Evolutionary conservation across 1,140 invertebrate genomes (phyloP).

Genomic region (Oscheius sp.): DNA sequence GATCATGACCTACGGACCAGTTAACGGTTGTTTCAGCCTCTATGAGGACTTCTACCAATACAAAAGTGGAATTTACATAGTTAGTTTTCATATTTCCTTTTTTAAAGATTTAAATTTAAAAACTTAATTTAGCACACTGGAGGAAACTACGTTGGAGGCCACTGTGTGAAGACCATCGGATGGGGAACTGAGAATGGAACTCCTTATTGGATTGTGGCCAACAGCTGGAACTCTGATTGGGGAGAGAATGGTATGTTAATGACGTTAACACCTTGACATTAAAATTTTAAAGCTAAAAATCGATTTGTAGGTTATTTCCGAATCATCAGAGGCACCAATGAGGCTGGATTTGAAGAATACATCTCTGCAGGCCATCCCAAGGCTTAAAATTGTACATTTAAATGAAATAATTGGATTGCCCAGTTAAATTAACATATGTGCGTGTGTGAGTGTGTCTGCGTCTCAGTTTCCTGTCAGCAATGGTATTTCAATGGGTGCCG

Average conservation of each 20-base stretch:
- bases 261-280: too few relatives aligned
- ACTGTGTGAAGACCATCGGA: constrained; percentile 5
- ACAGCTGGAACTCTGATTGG: not conserved
- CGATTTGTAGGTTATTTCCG: not conserved
- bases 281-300: too few relatives aligned
- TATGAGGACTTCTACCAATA: not conserved
- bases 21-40: not conserved
- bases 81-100: not conserved
- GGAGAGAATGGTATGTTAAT: not conserved
- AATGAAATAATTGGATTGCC: too few relatives aligned
- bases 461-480: too few relatives aligned
- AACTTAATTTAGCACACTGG: not conserved
- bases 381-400: too few relatives aligned
- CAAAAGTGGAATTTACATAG: not conserved
- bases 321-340: not conserved
- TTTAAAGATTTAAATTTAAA: too few relatives aligned
- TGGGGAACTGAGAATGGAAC: constrained; percentile 1
- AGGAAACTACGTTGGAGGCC: not conserved
- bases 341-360: not conserved
- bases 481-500: too few relatives aligned
- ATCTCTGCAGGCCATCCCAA: not conserved
- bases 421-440: too few relatives aligned
- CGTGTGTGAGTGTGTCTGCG: too few relatives aligned
- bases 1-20: constrained; percentile 3
- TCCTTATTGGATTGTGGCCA: not conserved